Conservation (phyloP, 2,113 vertebrate species). For the Clinocottus analis region DNA sequence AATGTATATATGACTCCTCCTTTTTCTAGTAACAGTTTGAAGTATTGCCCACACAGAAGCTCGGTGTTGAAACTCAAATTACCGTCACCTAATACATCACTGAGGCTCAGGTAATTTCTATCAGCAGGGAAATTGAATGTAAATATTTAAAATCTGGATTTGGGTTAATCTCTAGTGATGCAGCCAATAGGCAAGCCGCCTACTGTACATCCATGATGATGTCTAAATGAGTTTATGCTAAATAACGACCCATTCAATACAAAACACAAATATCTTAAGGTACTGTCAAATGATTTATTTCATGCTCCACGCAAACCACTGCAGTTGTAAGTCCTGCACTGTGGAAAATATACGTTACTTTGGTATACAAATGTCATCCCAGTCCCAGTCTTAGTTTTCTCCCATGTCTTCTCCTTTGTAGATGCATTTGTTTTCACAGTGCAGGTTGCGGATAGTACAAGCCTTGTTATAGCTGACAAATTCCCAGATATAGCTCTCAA, state of each 20-base stretch:
- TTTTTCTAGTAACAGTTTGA: constrained; percentile 31
- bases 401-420: constrained; percentile 17
- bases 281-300: constrained; percentile 4
- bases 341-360: constrained; percentile 38
- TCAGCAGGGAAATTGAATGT: constrained; percentile 38
- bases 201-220: not conserved
- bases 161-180: constrained; percentile 19
- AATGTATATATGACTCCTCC: constrained; percentile 16
- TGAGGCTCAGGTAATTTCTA: constrained; percentile 26
- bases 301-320: no score
- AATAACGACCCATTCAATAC: not conserved
- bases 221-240: not conserved
- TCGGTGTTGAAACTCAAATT: constrained; percentile 32
- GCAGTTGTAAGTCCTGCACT: constrained; percentile 18
- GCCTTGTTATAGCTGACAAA: constrained; percentile 33
- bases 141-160: constrained; percentile 49
- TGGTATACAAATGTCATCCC: constrained; percentile 37
- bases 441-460: constrained; percentile 12
- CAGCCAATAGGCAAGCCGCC: not conserved
- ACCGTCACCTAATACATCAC: constrained; percentile 36
- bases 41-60: not conserved
- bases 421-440: constrained; percentile 39
- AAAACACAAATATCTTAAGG: not conserved
- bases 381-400: constrained; percentile 42
- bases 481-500: not conserved